Percentiles rank a stretch among this genome's conserved stretches.
These are phyloP conservation scores for Kryphioiulus occultus DNA, from an alignment of 2,888 invertebrate species.

Conservation along the genomic window DNA sequence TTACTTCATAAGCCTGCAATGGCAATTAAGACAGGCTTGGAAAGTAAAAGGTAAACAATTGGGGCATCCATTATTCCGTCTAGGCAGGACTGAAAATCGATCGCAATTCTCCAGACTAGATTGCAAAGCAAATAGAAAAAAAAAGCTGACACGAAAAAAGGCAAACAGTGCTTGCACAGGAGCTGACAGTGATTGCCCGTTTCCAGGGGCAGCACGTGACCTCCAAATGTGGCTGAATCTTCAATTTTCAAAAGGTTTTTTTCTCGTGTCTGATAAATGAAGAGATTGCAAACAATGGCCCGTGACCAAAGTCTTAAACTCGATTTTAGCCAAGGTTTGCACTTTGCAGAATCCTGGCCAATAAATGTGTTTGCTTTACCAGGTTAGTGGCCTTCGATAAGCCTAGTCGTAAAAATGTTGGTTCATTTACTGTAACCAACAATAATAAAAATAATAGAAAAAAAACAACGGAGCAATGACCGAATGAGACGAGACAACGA, in stretches of 20 bases:
- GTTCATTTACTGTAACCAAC: slow-evolving; percentile 15
- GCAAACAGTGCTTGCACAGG: background rate
- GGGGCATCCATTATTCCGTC: slow-evolving; percentile 27
- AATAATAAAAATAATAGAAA: slow-evolving; percentile 40
- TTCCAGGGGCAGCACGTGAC: background rate
- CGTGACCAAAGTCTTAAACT: background rate
- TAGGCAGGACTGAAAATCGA: background rate
- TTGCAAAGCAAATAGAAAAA: background rate
- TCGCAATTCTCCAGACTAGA: background rate
- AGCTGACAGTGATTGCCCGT: background rate
- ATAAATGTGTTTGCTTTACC: background rate
- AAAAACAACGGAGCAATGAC: background rate
- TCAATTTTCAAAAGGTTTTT: background rate
- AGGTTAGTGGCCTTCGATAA: slow-evolving; percentile 3
- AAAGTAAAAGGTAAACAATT: slow-evolving; percentile 25
- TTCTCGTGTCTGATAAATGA: background rate
- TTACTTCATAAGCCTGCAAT: background rate
- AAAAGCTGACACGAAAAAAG: background rate
- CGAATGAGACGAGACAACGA: background rate
- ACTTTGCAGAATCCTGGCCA: background rate
- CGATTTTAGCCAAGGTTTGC: background rate
- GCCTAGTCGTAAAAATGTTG: background rate
- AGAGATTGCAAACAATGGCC: background rate
- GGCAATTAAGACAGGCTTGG: background rate
- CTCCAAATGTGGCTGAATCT: slow-evolving; percentile 10